These are phyloP conservation scores for Lepidurus arcticus DNA, from an alignment of 1,140 invertebrate genomes.

Conservation along the genomic window DNA sequence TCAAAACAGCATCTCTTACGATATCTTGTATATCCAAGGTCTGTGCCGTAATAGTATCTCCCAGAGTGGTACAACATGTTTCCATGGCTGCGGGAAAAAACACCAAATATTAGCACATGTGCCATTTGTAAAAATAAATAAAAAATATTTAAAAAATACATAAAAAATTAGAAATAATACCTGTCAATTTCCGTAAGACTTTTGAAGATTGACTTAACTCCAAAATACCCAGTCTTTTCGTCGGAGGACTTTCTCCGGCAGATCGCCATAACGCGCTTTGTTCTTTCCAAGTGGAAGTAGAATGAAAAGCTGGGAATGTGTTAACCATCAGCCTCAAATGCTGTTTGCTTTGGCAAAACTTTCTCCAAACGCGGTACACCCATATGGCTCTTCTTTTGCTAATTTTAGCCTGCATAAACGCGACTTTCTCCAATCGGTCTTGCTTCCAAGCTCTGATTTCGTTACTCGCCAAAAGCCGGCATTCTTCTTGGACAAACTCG, in stretches of 20 bases:
- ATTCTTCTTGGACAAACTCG: not conserved
- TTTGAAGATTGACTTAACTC: not conserved
- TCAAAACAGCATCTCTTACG: not conserved
- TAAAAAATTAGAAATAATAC: not conserved
- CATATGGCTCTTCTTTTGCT: not conserved
- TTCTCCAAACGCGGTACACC: not conserved
- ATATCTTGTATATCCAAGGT: not conserved
- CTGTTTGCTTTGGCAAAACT: not conserved
- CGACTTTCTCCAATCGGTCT: not conserved
- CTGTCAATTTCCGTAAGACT: not conserved
- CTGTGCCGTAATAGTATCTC: not conserved
- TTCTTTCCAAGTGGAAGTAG: not conserved
- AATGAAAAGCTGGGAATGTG: not conserved
- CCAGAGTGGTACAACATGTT: not conserved
- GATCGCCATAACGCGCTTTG: not conserved
- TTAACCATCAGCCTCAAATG: not conserved
- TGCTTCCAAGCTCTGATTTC: not conserved
- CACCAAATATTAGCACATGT: not conserved
- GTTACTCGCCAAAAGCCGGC: not conserved
- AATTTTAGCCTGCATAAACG: not conserved
- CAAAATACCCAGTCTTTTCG: not conserved
- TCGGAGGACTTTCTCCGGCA: not conserved
- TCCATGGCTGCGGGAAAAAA: not conserved
- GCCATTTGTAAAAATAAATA: not conserved
- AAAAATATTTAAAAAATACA: no score